Evolutionary conservation across 35 echinoderm and acorn worm genomes (phyloP).

Genomic region (Stichopus chloronotus): DNA sequence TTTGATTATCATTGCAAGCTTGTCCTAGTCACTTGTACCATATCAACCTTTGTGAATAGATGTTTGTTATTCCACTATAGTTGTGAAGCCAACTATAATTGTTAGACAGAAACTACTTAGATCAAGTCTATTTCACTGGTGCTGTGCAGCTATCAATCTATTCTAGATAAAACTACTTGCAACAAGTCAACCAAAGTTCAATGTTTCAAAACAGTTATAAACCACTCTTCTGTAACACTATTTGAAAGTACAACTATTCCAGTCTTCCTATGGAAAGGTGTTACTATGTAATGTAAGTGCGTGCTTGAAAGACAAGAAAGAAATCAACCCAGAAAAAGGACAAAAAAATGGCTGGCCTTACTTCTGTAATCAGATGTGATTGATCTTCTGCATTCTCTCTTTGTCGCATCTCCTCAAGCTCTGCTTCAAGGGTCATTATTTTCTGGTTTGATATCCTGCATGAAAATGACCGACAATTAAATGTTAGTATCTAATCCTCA

Average conservation of each 20-base stretch:
- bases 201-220: not conserved
- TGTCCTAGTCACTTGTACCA: no score
- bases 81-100: no score
- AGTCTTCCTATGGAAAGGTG: not conserved
- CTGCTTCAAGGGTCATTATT: slow-evolving; percentile 87
- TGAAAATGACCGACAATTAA: not conserved
- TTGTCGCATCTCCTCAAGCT: slow-evolving; percentile 78
- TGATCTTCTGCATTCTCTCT: slow-evolving; percentile 73
- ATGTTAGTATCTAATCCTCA: not conserved
- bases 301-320: not conserved
- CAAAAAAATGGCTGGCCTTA: slow-evolving; percentile 19
- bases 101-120: not conserved
- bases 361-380: slow-evolving; percentile 81
- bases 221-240: not conserved
- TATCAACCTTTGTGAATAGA: no score
- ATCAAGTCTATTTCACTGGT: not conserved
- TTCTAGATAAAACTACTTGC: not conserved
- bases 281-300: not conserved
- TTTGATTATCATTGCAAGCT: no score
- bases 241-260: not conserved
- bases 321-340: not conserved
- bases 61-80: no score
- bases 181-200: not conserved
- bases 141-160: not conserved
- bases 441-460: slow-evolving; percentile 85